These are phyloP conservation scores for Andricus quercusramuli DNA, from an alignment of 2,888 invertebrate genomes.

Conservation along the genomic window DNA sequence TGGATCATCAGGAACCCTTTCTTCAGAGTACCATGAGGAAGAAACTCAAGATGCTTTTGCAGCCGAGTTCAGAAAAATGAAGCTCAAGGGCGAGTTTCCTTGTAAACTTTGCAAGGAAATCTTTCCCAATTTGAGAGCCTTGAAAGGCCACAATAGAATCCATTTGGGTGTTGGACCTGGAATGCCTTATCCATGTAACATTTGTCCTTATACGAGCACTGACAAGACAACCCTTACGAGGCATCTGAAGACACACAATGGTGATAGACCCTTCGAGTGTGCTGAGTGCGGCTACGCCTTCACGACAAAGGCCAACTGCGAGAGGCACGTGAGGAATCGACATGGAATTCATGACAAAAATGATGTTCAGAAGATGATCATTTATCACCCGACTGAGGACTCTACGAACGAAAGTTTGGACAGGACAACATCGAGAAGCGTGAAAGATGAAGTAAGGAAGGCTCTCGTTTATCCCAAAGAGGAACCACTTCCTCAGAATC, in stretches of 20 bases:
- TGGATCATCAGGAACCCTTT: constrained; percentile 71
- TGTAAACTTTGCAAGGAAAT: constrained; percentile 93
- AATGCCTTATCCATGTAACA: constrained; percentile 94
- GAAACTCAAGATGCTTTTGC: constrained; percentile 92
- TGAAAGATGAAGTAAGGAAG: constrained; percentile 71
- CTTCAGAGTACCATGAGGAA: constrained; percentile 80
- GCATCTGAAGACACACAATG: constrained; percentile 96
- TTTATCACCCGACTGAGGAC: constrained; percentile 92
- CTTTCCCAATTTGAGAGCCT: constrained; percentile 92
- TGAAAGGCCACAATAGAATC: constrained; percentile 94
- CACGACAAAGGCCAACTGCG: constrained; percentile 98
- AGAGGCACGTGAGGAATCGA: constrained; percentile 94
- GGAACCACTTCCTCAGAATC: constrained; percentile 60
- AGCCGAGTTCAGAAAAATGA: constrained; percentile 93
- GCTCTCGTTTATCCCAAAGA: constrained; percentile 65
- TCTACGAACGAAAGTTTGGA: constrained; percentile 84
- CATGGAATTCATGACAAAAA: constrained; percentile 92
- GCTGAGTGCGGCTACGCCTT: constrained; percentile 97
- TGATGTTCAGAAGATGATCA: constrained; percentile 92
- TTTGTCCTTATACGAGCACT: constrained; percentile 93
- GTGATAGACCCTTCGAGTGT: constrained; percentile 96
- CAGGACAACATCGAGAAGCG: constrained; percentile 57
- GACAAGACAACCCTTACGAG: constrained; percentile 95
- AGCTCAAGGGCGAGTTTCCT: constrained; percentile 92
- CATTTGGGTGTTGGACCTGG: constrained; percentile 88